Base-by-base conservation (phyloP, 2,888 invertebrate genomes). In the Perithous albicinctus region DNA sequence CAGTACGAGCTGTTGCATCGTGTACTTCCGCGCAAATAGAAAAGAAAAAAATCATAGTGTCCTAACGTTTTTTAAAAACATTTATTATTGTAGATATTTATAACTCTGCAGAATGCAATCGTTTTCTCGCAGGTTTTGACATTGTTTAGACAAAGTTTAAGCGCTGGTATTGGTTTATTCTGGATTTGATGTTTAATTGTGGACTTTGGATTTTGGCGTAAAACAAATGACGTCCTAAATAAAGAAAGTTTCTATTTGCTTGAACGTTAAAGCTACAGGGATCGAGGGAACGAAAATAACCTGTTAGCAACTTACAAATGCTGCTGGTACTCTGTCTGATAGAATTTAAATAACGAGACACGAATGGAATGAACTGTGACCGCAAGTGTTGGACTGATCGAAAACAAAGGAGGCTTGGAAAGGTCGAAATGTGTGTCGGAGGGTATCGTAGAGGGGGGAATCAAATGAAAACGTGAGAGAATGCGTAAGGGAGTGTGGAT, bases 361-460 rank as follows among this genome's bases (percentile, higher is more conserved):
- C 51, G 85, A 88, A 88, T 89, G 85, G 89, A 88, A 89, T 89
- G 88, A 89, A 88, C 88, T 86, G 91, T 89, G 88, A 90, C 88
- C 88, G 90, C 91, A 91, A 85, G 87, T 88, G 88, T 86, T 89
- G 86, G 85, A 81, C 81, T 78, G 88, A 89, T 89, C 86, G 85
- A 86, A 90, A 90, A 90, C 89, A 90, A 91, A 89, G 66, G 86
- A 84, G 85, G 76, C 84, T 80, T 61, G 75, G 69, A 80, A 72
- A 67, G 75, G 67, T 59, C 32, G 63, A 64, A 59, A 67, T 73
- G 63, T 82, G 67, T 69, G 77, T 66, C 35, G 54, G 76, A 70
- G 51, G 66, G 48, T 70, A 66, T 56, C 46, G 80, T 18, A 32
- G 46, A 41, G 67, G 61, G 54, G n/a, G 23, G 59, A 29, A n/a